These are phyloP conservation scores for Centropus unirufus DNA, from an alignment of 2,113 vertebrate species.

Conservation along the genomic window DNA sequence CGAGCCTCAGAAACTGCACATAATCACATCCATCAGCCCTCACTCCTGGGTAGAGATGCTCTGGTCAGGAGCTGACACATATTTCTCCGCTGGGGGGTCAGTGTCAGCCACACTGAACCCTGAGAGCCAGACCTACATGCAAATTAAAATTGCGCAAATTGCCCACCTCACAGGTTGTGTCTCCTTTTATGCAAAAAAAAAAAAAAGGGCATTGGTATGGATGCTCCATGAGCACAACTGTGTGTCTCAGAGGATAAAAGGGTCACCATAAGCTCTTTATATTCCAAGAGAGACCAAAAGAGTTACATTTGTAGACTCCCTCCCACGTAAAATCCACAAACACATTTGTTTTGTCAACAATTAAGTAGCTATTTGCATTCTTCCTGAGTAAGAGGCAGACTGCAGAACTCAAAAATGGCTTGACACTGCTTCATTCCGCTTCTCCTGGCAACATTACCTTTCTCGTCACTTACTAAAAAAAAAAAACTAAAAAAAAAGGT, in stretches of 20 bases:
- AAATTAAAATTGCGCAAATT: not conserved
- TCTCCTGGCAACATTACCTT: not conserved
- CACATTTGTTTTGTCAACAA: constrained; percentile 25
- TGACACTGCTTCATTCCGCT: not conserved
- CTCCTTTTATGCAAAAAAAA: not conserved
- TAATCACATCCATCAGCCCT: not conserved
- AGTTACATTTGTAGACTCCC: not conserved
- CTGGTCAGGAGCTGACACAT: not conserved
- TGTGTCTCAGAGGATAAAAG: not conserved
- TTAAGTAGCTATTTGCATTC: constrained; percentile 15
- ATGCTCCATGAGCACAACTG: not conserved
- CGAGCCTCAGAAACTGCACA: accelerated
- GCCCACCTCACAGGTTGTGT: not conserved
- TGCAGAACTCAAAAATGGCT: not conserved
- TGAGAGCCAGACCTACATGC: not conserved
- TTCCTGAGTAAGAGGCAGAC: not conserved
- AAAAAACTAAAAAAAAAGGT: not conserved
- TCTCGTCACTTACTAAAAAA: not conserved
- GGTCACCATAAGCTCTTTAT: not conserved
- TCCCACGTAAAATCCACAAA: not conserved
- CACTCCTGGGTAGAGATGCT: not conserved
- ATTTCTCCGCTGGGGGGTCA: not conserved
- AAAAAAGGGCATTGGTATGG: not conserved
- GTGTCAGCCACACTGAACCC: not conserved
- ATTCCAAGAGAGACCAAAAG: not conserved